Base-by-base conservation (phyloP, 2,888 invertebrate species). In the Yponomeuta plumbellus region DNA sequence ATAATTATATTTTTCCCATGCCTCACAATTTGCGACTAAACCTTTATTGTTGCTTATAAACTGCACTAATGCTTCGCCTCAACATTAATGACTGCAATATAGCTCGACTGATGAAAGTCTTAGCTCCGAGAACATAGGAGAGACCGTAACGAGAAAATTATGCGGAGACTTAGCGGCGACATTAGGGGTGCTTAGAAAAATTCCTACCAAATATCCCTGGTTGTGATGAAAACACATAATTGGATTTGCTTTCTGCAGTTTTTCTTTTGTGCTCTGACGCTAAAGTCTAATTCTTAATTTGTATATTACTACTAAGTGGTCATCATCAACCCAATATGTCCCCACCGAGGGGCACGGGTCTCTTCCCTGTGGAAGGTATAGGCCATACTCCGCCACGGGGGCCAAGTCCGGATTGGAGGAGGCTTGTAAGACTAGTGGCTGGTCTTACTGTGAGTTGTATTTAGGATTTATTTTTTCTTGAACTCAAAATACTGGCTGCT, bases 111-210 rank as follows among this genome's bases (percentile, higher is more conserved):
- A 22, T 64, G 17, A 11, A 39, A 10, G 40, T n/a, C 64, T 44
- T 64, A 64, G 44, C 17, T 21, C 44, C 44, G 3, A 64, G 62
- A 23, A 26, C 39, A 34, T 20, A n/a, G 62, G 21, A 17, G 34
- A n/a, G 13, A 2, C 76, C 85, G 76, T 85, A 88, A 90, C 83
- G 89, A 86, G 83, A 83, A 89, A 88, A 90, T 90, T 90, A 90
- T 90, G 80, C 90, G 75, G 76, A 77, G 88, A 76, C 88, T 89
- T 89, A 88, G 80, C 83, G 75, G 74, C 11, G 26, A 59, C 64
- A 59, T 64, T 67, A 59, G 59, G 58, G 58, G 61, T 81, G 78
- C 83, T 86, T 85, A 86, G 87, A 89, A 89, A 90, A 90, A 89
- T 89, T 88, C 87, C 88, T 83, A 21, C 44, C 40, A n/a, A 39